Percentiles rank a stretch among this genome's conserved stretches.
These are phyloP conservation scores for Eubasilissa splendida DNA, from an alignment of 2,888 invertebrate species.

Conservation along the genomic window DNA sequence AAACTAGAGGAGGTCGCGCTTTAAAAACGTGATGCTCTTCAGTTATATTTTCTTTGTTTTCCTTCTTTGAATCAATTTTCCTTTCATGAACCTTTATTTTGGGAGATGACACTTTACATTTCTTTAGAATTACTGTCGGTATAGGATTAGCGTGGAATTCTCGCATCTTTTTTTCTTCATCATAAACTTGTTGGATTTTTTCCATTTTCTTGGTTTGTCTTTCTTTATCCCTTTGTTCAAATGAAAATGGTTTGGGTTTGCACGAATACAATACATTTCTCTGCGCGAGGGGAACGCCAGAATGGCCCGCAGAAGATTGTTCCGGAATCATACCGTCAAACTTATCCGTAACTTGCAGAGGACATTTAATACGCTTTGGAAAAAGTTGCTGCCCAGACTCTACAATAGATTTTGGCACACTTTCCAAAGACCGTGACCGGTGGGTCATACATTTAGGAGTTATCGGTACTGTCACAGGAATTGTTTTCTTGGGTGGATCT, in stretches of 20 bases:
- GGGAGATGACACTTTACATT: constrained; percentile 62
- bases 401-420: constrained; percentile 21
- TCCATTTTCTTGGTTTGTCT: constrained; percentile 74
- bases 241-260: constrained; percentile 76
- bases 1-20: constrained; percentile 75
- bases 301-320: constrained; percentile 42
- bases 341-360: constrained; percentile 46
- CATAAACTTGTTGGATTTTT: constrained; percentile 73
- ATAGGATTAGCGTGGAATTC: constrained; percentile 82
- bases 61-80: constrained; percentile 58
- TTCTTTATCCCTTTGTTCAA: constrained; percentile 77
- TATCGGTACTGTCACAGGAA: constrained; percentile 63
- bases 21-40: constrained; percentile 69
- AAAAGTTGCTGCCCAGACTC: not conserved
- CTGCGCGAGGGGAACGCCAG: constrained; percentile 50
- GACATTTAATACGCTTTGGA: constrained; percentile 21
- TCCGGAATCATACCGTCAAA: constrained; percentile 37
- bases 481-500: constrained; percentile 63
- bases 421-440: constrained; percentile 50
- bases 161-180: constrained; percentile 74
- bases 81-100: constrained; percentile 65
- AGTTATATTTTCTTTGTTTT: constrained; percentile 65
- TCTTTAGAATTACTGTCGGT: constrained; percentile 71
- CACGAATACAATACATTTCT: constrained; percentile 51
- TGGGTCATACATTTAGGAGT: constrained; percentile 64